Conservation (phyloP, 2,113 vertebrate genomes). For the Phrynosoma blainvillii region DNA sequence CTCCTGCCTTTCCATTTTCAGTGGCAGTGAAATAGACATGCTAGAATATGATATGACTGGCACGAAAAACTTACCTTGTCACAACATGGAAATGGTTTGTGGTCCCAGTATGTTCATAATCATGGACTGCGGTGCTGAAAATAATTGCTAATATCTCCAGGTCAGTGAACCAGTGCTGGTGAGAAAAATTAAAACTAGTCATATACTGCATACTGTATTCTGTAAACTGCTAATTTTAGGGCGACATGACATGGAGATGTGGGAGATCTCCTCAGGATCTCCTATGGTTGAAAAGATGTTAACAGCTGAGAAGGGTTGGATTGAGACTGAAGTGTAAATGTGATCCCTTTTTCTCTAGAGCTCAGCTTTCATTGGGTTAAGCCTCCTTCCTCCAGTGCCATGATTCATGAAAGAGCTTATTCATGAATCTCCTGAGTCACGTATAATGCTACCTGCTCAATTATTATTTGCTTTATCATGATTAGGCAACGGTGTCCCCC, state of each 20-base stretch:
- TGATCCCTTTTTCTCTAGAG: not conserved
- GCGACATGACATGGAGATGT: not conserved
- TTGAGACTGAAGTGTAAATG: no score
- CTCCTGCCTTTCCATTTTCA: not conserved
- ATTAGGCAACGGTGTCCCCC: no score
- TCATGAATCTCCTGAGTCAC: not conserved
- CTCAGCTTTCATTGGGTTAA: not conserved
- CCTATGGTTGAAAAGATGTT: not conserved
- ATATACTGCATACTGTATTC: not conserved
- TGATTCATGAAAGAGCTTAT: not conserved
- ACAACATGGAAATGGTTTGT: conserved; percentile 28
- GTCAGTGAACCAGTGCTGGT: conserved; percentile 30
- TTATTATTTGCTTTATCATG: no score
- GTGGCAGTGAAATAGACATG: not conserved
- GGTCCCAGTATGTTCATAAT: conserved; percentile 26
- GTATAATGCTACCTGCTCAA: not conserved
- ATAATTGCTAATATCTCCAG: conserved; percentile 30
- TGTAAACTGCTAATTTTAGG: not conserved
- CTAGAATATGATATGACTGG: not conserved
- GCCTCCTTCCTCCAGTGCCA: no score
- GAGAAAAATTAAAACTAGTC: conserved; percentile 15
- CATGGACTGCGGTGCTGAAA: conserved; percentile 18
- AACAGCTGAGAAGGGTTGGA: no score
- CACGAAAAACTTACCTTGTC: conserved; percentile 7
- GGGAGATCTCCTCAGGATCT: not conserved